These are phyloP conservation scores for Otis tarda DNA, from an alignment of 2,113 vertebrate genomes.

Conservation along the genomic window DNA sequence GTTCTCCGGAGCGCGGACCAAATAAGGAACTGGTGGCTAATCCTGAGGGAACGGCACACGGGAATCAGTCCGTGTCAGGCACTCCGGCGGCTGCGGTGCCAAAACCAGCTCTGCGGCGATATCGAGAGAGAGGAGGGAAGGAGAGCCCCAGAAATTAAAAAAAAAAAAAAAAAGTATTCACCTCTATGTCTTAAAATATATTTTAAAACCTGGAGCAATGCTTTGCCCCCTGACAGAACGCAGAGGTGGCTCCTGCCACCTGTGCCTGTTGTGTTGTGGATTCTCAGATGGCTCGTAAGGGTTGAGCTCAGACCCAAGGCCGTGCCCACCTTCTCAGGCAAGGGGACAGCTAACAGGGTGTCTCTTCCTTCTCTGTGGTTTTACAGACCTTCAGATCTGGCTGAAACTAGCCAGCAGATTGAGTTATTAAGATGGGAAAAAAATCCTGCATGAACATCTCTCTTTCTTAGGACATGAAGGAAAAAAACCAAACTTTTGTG, in stretches of 20 bases:
- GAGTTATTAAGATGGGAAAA: not conserved
- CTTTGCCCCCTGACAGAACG: not conserved
- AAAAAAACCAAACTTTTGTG: fast-evolving
- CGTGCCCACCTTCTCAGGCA: not conserved
- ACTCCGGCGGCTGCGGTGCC: not conserved
- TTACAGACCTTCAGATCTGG: not conserved
- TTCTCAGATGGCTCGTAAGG: not conserved
- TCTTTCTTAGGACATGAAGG: not conserved
- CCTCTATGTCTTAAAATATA: not conserved
- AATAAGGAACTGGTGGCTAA: not conserved
- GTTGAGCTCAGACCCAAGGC: not conserved
- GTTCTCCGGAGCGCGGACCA: not conserved
- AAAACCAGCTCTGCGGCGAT: not conserved
- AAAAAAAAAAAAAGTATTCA: not conserved
- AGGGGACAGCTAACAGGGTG: not conserved
- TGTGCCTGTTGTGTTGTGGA: fast-evolving
- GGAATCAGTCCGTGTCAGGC: not conserved
- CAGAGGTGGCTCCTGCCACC: no score
- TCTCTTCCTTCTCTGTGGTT: not conserved
- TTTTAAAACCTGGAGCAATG: not conserved
- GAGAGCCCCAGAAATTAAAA: not conserved
- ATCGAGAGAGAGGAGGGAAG: not conserved
- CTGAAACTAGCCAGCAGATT: not conserved
- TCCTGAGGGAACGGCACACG: not conserved
- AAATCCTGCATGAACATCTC: not conserved